Evolutionary conservation across 1,140 invertebrate genomes (phyloP).

Genomic region (Zaprionus nigranus): DNA sequence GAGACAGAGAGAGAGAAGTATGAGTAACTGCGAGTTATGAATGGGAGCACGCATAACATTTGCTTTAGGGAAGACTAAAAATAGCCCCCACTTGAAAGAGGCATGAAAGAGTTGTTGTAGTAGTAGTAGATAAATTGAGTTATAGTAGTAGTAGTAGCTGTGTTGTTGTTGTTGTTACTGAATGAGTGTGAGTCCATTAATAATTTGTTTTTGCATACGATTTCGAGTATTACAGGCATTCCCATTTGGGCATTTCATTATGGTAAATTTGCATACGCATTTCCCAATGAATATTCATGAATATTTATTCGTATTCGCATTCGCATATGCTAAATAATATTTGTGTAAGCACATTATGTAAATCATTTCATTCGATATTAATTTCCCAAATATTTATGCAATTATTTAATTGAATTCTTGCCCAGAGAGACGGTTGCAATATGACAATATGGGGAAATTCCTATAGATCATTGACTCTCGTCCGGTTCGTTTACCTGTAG

Average conservation of each 20-base stretch:
- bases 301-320: constrained; percentile 15
- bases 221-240: constrained; percentile 25
- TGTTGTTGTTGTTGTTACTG: neutral
- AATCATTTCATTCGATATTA: constrained; percentile 38
- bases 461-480: constrained; percentile 8
- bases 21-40: constrained; percentile 15
- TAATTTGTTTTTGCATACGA: constrained; percentile 27
- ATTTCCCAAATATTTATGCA: constrained; percentile 35
- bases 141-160: neutral
- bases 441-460: neutral
- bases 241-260: constrained; percentile 44
- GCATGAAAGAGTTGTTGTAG: constrained; percentile 8
- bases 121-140: neutral
- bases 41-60: constrained; percentile 13
- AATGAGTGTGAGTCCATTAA: constrained; percentile 29
- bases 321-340: constrained; percentile 36
- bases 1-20: neutral
- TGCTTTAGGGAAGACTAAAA: constrained; percentile 11
- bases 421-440: neutral
- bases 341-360: constrained; percentile 29
- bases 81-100: constrained; percentile 18
- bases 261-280: constrained; percentile 56
- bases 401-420: constrained; percentile 18
- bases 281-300: constrained; percentile 64
- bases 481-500: constrained; percentile 9